These are phyloP conservation scores for Nilaparvata lugens DNA, from an alignment of 1,140 invertebrate genomes.

Conservation along the genomic window DNA sequence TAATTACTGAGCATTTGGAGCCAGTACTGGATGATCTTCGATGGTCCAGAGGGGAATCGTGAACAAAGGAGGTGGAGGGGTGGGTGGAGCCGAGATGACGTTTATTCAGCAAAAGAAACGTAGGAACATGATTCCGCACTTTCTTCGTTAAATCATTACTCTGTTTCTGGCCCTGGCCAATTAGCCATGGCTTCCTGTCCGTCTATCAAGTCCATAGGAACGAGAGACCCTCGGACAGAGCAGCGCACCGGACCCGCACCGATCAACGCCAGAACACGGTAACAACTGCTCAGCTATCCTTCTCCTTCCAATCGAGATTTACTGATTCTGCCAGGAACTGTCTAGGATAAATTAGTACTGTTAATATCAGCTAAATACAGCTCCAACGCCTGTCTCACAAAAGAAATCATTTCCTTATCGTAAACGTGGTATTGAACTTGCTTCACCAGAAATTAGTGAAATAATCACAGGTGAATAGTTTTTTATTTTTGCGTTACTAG, in stretches of 20 bases:
- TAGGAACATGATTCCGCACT: neutral
- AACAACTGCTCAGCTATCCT: neutral
- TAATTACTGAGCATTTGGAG: too few relatives aligned
- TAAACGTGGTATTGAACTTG: too few relatives aligned
- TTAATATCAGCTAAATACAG: neutral
- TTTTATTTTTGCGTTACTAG: too few relatives aligned
- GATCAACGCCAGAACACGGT: too few relatives aligned
- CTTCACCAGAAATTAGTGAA: too few relatives aligned
- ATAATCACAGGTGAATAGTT: too few relatives aligned
- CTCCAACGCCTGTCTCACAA: neutral
- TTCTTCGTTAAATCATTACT: conserved; percentile 1
- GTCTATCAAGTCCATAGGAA: neutral
- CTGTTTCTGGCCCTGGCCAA: neutral
- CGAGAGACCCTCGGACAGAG: neutral
- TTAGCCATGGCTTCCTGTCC: neutral
- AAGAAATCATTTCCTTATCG: neutral
- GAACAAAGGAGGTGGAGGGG: too few relatives aligned
- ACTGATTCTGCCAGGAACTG: neutral
- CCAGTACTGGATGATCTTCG: too few relatives aligned
- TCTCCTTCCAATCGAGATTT: neutral
- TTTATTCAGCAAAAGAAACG: conserved; percentile 2
- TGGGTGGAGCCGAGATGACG: neutral
- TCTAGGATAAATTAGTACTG: neutral
- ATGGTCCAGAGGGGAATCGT: too few relatives aligned
- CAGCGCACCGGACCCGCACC: too few relatives aligned